Evolutionary conservation across 2,113 vertebrate genomes (phyloP).

Genomic region (Vidua macroura): DNA sequence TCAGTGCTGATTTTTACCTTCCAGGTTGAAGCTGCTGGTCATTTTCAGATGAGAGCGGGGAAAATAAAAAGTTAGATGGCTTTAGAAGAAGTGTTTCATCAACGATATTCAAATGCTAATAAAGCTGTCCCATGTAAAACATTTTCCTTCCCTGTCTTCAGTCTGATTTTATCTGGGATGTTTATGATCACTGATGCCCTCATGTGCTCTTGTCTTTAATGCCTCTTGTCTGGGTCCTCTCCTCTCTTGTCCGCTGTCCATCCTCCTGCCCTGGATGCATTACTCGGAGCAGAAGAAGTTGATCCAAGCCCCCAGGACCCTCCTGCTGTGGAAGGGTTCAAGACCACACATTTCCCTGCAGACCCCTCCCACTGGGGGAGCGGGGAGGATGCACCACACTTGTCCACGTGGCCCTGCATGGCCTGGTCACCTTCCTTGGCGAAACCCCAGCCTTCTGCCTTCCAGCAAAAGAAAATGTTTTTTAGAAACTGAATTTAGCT

Average conservation of each 20-base stretch:
- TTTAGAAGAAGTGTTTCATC: not conserved
- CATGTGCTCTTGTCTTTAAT: not conserved
- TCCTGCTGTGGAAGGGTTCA: rapidly evolving
- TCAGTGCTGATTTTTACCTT: not conserved
- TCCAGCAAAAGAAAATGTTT: slow-evolving; percentile 58
- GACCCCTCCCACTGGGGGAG: rapidly evolving
- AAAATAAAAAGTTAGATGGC: not conserved
- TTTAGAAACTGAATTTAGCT: not conserved
- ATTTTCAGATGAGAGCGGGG: not conserved
- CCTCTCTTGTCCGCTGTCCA: rapidly evolving
- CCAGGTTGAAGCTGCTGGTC: not conserved
- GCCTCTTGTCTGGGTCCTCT: not conserved
- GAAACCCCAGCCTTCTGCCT: not conserved
- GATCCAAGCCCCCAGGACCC: rapidly evolving
- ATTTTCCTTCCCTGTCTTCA: not conserved
- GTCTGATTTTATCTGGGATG: not conserved
- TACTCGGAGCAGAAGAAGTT: rapidly evolving
- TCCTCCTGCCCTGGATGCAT: not conserved
- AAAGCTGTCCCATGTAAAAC: not conserved
- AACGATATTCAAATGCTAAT: not conserved
- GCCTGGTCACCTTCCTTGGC: not conserved
- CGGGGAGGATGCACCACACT: rapidly evolving
- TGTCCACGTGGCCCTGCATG: rapidly evolving
- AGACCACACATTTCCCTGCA: not conserved
- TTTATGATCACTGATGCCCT: not conserved